Conservation (phyloP, 2,888 invertebrate species). For the Gastrophysa polygoni region DNA sequence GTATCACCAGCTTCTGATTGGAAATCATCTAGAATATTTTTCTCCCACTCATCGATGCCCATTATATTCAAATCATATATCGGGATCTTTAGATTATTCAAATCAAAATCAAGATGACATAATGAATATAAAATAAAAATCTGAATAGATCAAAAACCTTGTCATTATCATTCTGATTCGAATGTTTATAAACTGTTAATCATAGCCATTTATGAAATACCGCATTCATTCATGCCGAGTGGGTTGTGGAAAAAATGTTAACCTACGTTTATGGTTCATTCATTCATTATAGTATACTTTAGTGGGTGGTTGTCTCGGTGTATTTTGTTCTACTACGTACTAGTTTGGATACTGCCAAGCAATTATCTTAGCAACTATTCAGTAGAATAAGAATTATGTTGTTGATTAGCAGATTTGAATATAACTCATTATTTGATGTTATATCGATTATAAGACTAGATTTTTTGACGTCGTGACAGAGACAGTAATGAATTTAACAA, state of each 20-base stretch:
- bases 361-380: neutral
- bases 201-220: neutral
- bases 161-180: neutral
- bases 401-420: no score
- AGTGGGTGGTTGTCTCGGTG: conserved; percentile 5
- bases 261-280: conserved; percentile 17
- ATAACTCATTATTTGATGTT: no score
- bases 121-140: neutral
- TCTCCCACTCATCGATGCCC: no score
- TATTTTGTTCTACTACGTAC: conserved; percentile 4
- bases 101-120: neutral
- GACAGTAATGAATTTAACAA: no score
- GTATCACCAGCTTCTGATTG: no score
- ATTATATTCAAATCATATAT: no score
- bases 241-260: conserved; percentile 7
- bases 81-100: conserved; percentile 4
- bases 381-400: no score
- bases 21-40: no score
- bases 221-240: conserved; percentile 11
- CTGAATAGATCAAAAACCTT: neutral
- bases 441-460: no score
- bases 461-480: no score
- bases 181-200: neutral
- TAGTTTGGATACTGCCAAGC: neutral
- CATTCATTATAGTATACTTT: conserved; percentile 6